These are phyloP conservation scores for Thunnus maccoyii DNA, from an alignment of 2,113 vertebrate species.

Conservation along the genomic window DNA sequence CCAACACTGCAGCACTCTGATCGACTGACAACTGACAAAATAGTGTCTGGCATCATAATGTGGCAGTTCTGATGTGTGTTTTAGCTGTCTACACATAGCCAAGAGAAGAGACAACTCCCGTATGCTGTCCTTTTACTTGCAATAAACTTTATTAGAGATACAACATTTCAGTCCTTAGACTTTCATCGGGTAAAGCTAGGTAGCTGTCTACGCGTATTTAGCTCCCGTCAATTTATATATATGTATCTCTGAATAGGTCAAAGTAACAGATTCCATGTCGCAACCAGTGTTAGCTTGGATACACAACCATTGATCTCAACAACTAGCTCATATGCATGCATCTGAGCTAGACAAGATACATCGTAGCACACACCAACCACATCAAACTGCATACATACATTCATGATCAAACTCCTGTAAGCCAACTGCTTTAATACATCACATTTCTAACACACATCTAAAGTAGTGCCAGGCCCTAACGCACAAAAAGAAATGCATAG, in stretches of 20 bases:
- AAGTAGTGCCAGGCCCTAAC: not conserved
- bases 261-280: conserved; percentile 1
- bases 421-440: conserved; percentile 18
- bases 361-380: conserved; percentile 14
- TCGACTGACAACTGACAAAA: conserved; percentile 49
- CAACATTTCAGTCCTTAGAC: too few species aligned
- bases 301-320: conserved; percentile 12
- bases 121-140: too few species aligned
- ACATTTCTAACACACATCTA: conserved; percentile 17
- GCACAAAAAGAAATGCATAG: conserved; percentile 1
- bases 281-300: conserved; percentile 19
- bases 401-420: conserved; percentile 35
- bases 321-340: conserved; percentile 17
- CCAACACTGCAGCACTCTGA: conserved; percentile 6
- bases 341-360: conserved; percentile 16
- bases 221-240: conserved; percentile 34
- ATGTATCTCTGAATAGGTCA: conserved; percentile 33
- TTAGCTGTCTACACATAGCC: conserved; percentile 22
- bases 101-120: too few species aligned
- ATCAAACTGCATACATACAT: conserved; percentile 64
- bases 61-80: not conserved
- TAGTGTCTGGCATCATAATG: conserved; percentile 15
- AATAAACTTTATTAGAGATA: too few species aligned
- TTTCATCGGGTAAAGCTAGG: too few species aligned
- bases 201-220: conserved; percentile 19